Conservation (phyloP, 2,797 vertebrate genomes). For the Crocidura indochinensis region DNA sequence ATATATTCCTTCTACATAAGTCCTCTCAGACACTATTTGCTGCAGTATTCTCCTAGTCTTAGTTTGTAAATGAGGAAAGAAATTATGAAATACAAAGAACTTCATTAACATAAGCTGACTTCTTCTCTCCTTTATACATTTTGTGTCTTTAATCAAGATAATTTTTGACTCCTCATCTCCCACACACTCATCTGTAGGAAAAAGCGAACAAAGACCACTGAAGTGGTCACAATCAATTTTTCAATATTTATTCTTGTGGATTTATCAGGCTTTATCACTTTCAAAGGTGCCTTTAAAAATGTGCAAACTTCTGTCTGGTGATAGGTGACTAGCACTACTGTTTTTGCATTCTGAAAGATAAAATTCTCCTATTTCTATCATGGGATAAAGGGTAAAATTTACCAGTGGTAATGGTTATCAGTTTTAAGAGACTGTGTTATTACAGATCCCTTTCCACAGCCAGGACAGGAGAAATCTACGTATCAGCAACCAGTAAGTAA, state of each 20-base stretch:
- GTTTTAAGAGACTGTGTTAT: background rate
- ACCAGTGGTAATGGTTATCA: background rate
- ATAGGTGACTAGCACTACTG: background rate
- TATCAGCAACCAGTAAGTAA: background rate
- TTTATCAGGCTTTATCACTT: background rate
- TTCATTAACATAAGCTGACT: background rate
- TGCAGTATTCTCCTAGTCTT: background rate
- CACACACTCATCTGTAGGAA: background rate
- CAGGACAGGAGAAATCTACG: background rate
- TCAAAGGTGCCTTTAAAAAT: background rate
- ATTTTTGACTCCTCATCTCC: background rate
- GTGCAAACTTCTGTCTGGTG: background rate
- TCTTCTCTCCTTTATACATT: background rate
- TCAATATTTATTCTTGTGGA: background rate
- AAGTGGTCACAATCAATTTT: background rate
- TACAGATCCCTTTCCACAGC: background rate
- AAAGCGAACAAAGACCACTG: background rate
- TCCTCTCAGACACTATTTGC: background rate
- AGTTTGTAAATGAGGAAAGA: background rate
- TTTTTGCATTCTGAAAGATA: background rate
- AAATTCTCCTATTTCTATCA: no score
- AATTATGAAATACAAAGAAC: conserved; percentile 11
- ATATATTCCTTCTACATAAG: background rate
- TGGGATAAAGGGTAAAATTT: background rate
- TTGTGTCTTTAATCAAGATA: background rate